Base-by-base conservation (phyloP, 2,888 invertebrate genomes). In the Xiphydria camelus region DNA sequence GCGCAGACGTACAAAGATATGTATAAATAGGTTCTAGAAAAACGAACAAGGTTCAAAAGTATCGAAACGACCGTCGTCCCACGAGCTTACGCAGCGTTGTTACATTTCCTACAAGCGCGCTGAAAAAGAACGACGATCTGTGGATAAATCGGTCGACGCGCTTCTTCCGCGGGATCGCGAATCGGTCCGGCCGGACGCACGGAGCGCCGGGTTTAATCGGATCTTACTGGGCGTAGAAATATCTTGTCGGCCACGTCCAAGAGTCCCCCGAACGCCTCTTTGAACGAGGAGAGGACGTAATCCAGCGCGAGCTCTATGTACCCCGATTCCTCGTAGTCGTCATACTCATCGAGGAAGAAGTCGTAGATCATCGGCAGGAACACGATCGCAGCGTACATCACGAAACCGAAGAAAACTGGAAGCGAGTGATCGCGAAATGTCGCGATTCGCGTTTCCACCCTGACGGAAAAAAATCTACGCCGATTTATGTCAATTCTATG, bases 181-280 rank as follows among this genome's bases (percentile, higher is more conserved):
- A n/a, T n/a, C n/a, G n/a, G n/a, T n/a, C n/a, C n/a, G n/a, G n/a
- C n/a, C n/a, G n/a, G n/a, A n/a, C n/a, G n/a, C n/a, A n/a, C n/a
- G n/a, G n/a, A n/a, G n/a, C n/a, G n/a, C n/a, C n/a, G n/a, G n/a
- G n/a, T n/a, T n/a, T n/a, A n/a, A 14, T 49, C 41, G 39, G 43
- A 47, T 53, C 60, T 68, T 64, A 71, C 70, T 59, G 66, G 62
- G 21, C 54, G 64, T 33, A 68, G 62, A 45, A 71, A 50, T 12
- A 66, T 43, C 47, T 52, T 60, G 32, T 57, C 56, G 14, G 66
- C 44, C 7, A 59, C 38, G 5, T 63, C 49, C 23, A 66, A 59
- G 20, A 68, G 15, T 9, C 57, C 66, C 6, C 62, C 63, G 41
- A 68, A 67, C 5, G 68, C 69, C 57, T 67, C 72, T 40, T 58